Percentiles rank a stretch among this genome's conserved stretches.
These are phyloP conservation scores for Meles meles DNA, from an alignment of 2,113 vertebrate species.

Conservation along the genomic window DNA sequence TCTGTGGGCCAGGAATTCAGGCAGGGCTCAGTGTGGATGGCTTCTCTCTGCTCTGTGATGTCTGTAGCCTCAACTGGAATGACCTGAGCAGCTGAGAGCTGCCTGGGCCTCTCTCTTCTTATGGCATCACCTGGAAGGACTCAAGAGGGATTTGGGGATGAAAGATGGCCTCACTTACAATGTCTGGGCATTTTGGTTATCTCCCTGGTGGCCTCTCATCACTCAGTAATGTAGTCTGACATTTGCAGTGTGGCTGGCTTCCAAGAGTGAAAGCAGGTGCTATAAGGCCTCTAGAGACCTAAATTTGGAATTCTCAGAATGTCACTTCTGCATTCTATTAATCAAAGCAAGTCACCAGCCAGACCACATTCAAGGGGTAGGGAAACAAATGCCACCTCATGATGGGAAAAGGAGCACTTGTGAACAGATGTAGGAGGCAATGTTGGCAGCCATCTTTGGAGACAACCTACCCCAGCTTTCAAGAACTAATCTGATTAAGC, in stretches of 20 bases:
- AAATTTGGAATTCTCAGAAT: neutral
- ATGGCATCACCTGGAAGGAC: neutral
- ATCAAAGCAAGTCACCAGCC: neutral
- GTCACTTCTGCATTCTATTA: neutral
- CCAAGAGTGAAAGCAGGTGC: conserved; percentile 27
- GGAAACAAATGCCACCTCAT: neutral
- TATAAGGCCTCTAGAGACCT: neutral
- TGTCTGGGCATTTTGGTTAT: neutral
- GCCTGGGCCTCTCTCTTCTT: neutral
- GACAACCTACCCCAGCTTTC: neutral
- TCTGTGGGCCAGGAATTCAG: neutral
- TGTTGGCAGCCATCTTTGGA: neutral
- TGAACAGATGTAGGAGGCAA: neutral
- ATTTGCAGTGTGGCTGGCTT: neutral
- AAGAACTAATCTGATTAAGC: neutral
- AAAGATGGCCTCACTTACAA: neutral
- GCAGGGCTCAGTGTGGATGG: neutral
- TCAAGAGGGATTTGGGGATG: neutral
- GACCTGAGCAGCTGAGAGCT: neutral
- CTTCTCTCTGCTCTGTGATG: neutral
- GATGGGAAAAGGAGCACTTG: neutral
- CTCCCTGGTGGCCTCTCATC: neutral
- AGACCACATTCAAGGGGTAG: neutral
- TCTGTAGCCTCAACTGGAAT: neutral
- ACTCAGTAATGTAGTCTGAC: conserved; percentile 26